phyloP scores from a whole-genome alignment of 2,888 invertebrate species.

The Athalia rosae region DNA sequence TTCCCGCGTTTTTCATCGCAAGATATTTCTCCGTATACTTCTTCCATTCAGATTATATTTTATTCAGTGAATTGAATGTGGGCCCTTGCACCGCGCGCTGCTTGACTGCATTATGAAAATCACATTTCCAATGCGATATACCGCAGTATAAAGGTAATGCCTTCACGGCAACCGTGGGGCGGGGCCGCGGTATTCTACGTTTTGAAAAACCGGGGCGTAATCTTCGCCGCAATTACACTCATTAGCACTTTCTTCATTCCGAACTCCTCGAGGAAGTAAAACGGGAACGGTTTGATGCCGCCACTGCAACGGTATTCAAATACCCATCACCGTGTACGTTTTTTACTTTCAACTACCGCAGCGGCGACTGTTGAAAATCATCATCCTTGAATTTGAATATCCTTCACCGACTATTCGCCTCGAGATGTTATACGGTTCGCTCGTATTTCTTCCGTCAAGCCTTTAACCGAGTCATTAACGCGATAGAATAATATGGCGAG shows the following conservation, averaged over 20 bases:
- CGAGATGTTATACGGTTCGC: too few species aligned
- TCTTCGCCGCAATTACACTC: conserved; percentile 39
- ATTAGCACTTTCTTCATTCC: conserved; percentile 37
- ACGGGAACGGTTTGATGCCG: background rate
- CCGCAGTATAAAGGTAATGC: too few species aligned
- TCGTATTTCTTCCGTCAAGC: conserved; percentile 1
- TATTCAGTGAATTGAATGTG: too few species aligned
- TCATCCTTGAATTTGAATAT: background rate
- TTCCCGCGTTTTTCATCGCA: too few species aligned
- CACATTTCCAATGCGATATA: too few species aligned
- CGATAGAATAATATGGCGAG: conserved; percentile 7
- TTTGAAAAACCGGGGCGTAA: conserved; percentile 4
- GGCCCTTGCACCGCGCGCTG: too few species aligned
- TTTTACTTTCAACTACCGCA: background rate
- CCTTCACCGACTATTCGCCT: background rate
- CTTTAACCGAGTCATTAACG: background rate
- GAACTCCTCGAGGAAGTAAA: background rate
- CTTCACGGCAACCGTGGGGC: background rate
- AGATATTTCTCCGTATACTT: too few species aligned
- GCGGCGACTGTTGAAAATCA: background rate
- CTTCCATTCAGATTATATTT: too few species aligned
- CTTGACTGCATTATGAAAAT: too few species aligned
- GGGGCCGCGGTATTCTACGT: background rate
- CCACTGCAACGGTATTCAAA: conserved; percentile 17
- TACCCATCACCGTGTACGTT: background rate